Percentiles rank a stretch among this genome's conserved stretches.
phyloP scores from a whole-genome alignment of 2,113 vertebrate species.

The Pipra filicauda region DNA sequence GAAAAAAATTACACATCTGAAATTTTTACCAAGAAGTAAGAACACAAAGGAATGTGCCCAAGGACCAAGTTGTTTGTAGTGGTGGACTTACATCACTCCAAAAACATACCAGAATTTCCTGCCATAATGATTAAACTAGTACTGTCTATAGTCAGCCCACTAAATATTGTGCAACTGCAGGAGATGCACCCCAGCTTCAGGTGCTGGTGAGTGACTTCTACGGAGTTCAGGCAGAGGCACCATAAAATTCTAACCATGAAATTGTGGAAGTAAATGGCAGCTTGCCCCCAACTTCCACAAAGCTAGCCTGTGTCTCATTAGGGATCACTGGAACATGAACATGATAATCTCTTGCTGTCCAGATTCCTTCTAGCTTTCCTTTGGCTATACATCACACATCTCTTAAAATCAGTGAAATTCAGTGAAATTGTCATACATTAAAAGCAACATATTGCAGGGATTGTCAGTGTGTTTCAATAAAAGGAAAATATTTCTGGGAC shows the following conservation, averaged over 20 bases:
- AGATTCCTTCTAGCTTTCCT: background rate
- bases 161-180: background rate
- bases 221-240: background rate
- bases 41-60: background rate
- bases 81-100: background rate
- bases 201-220: background rate
- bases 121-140: background rate
- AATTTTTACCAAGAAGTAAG: background rate
- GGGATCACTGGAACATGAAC: background rate
- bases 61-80: background rate
- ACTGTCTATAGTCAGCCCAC: background rate
- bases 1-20: rapidly evolving
- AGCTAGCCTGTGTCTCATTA: background rate
- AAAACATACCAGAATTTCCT: background rate
- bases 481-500: background rate
- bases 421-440: background rate
- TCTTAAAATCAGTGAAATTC: background rate
- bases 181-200: background rate
- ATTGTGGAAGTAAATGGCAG: background rate
- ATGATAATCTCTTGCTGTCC: background rate
- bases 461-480: background rate
- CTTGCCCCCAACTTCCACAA: background rate
- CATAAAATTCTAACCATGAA: background rate
- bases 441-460: background rate
- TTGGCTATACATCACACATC: background rate